These are phyloP conservation scores for Agraylea sexmaculata DNA, from an alignment of 1,140 invertebrate species.

Conservation along the genomic window DNA sequence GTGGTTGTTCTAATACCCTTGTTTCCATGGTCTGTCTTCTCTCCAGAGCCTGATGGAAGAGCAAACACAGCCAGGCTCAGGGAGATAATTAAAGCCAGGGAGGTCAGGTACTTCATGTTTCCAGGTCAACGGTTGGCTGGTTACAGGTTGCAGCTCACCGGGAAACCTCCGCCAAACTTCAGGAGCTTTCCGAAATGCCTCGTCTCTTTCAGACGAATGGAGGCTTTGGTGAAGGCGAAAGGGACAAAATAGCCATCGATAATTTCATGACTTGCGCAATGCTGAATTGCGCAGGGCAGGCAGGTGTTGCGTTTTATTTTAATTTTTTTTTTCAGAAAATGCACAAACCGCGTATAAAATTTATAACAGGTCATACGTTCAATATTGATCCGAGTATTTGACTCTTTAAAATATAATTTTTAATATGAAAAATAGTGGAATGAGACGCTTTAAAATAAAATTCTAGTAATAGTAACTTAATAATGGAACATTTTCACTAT, in stretches of 20 bases:
- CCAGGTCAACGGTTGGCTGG: neutral
- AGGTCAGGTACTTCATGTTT: slow-evolving; percentile 14
- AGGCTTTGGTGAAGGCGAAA: slow-evolving; percentile 4
- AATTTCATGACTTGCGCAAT: slow-evolving; percentile 11
- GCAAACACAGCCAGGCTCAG: slow-evolving; percentile 9
- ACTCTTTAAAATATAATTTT: no score
- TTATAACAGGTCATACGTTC: no score
- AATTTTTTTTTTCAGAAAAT: no score
- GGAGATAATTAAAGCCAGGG: slow-evolving; percentile 17
- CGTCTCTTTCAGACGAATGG: slow-evolving; percentile 1
- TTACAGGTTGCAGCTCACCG: slow-evolving; percentile 15
- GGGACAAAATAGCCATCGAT: slow-evolving; percentile 10
- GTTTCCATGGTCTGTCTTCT: slow-evolving; percentile 16
- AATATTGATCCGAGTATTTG: no score
- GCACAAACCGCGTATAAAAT: no score
- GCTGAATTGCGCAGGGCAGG: neutral
- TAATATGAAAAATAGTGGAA: no score
- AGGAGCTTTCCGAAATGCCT: slow-evolving; percentile 10
- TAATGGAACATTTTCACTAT: no score
- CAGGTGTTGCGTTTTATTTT: no score
- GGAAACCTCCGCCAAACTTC: slow-evolving; percentile 3
- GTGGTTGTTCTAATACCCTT: slow-evolving; percentile 14
- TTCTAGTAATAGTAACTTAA: no score
- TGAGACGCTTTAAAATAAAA: no score
- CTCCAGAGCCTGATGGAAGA: slow-evolving; percentile 16